Evolutionary conservation across 2,797 vertebrate species (phyloP), one percentile per base, ranked within the genome.

Genomic region (Eutrigla gurnardus): DNA sequence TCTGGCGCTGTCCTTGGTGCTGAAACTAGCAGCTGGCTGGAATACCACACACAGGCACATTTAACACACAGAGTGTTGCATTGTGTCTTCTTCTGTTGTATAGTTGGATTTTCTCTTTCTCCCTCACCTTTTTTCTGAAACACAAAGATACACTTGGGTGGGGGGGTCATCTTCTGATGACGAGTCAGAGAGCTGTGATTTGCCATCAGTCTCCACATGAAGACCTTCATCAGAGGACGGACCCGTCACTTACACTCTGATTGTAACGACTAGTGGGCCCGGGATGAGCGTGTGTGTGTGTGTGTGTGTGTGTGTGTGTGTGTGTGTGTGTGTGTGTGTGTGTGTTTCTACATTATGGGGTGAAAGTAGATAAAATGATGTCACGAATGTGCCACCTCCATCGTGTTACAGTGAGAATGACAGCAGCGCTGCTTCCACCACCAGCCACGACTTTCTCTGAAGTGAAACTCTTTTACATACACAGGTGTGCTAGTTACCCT

Each of bases 191-290:
- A 82, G 81, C 77, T 88, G 81, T 89, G 90, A 91, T 91, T 92
- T 90, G 88, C 89, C 88, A 90, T 90, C 86, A 90, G 73, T 78
- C 78, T 77, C 82, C 77, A 90, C 82, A 88, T 87, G 81, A 93
- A 92, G 82, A 90, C 89, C 85, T 92, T 92, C 85, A 92, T 92
- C 88, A 92, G 83, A 90, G 85, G 88, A 88, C 89, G 86, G 87
- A 85, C 55, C 83, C 88, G 85, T 88, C 84, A 88, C 82, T 89
- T 83, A 75, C 68, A 78, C 78, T 77, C 83, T 87, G 88, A 90
- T 89, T 92, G 81, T 81, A 84, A 84, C 83, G 81, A 88, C 80
- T 76, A 66, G 60, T 69, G 57, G 74, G 76, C 68, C 45, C 54
- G 18, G 42, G 52, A 55, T 69, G 65, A 49, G 46, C 2, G 15